Evolutionary conservation across 1,140 invertebrate genomes (phyloP).

Genomic region (Calephelis nemesis): DNA sequence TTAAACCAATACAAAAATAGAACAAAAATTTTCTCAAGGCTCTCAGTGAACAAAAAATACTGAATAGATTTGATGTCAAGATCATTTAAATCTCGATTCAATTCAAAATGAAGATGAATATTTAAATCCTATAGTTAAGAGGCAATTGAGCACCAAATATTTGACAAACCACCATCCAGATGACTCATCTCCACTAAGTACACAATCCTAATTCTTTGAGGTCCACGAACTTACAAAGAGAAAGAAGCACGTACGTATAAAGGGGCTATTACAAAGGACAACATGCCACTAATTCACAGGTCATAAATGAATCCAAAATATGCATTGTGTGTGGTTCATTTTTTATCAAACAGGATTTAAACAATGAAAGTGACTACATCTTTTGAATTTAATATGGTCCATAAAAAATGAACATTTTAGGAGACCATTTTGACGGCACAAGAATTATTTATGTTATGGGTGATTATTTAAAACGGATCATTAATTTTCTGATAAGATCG

Average conservation of each 20-base stretch:
- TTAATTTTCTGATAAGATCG: slow-evolving; percentile 62
- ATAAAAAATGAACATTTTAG: slow-evolving; percentile 54
- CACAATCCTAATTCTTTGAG: slow-evolving; percentile 55
- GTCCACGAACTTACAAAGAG: slow-evolving; percentile 58
- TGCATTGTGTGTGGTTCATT: slow-evolving; percentile 60
- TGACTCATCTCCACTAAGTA: slow-evolving; percentile 54
- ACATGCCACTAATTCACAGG: slow-evolving; percentile 65
- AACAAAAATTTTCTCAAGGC: not conserved
- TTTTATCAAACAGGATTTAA: slow-evolving; percentile 42
- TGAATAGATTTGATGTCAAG: slow-evolving; percentile 22
- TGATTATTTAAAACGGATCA: slow-evolving; percentile 61
- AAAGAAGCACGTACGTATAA: slow-evolving; percentile 45
- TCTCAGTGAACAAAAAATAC: not conserved
- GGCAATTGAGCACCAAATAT: slow-evolving; percentile 50
- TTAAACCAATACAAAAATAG: not conserved
- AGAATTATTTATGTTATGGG: slow-evolving; percentile 44
- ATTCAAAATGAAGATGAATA: slow-evolving; percentile 20
- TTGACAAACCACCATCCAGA: slow-evolving; percentile 49
- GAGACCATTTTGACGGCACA: slow-evolving; percentile 38
- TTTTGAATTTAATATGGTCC: slow-evolving; percentile 47
- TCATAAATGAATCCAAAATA: slow-evolving; percentile 72
- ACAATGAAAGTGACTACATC: slow-evolving; percentile 60
- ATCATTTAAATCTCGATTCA: slow-evolving; percentile 23
- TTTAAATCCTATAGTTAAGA: slow-evolving; percentile 31
- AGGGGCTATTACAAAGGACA: slow-evolving; percentile 51